Percentiles rank a stretch among this genome's conserved stretches.
Evolutionary conservation across 2,113 vertebrate species (phyloP).

Genomic region (Xiphorhynchus elegans): DNA sequence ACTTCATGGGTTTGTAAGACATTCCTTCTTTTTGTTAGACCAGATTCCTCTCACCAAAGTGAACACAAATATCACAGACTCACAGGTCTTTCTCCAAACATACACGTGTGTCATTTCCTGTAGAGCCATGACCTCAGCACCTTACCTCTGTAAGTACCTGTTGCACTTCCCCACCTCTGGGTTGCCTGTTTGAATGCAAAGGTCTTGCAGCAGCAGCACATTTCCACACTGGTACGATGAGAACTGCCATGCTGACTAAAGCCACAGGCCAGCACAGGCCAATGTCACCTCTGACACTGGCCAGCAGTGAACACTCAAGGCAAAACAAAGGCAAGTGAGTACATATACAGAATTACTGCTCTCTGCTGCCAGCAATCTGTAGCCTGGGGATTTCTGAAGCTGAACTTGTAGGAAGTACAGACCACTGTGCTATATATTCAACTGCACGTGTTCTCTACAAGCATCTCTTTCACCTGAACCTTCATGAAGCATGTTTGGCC

Average conservation of each 20-base stretch:
- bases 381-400: not conserved
- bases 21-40: not conserved
- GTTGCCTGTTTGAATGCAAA: not conserved
- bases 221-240: not conserved
- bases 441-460: not conserved
- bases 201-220: not conserved
- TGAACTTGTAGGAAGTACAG: not conserved
- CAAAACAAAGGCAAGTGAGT: not conserved
- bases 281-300: not conserved
- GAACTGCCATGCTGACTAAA: not conserved
- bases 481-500: not conserved
- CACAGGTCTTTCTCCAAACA: accelerated
- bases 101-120: accelerated
- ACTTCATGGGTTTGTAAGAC: not conserved
- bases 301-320: not conserved
- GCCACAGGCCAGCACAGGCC: not conserved
- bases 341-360: not conserved
- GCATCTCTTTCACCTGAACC: not conserved
- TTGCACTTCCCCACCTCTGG: not conserved
- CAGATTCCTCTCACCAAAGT: not conserved
- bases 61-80: not conserved
- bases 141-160: not conserved
- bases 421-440: not conserved
- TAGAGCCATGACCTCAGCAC: not conserved
- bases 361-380: not conserved